Conservation (phyloP, 2,113 vertebrate species). For the Emydura subglobosa region DNA sequence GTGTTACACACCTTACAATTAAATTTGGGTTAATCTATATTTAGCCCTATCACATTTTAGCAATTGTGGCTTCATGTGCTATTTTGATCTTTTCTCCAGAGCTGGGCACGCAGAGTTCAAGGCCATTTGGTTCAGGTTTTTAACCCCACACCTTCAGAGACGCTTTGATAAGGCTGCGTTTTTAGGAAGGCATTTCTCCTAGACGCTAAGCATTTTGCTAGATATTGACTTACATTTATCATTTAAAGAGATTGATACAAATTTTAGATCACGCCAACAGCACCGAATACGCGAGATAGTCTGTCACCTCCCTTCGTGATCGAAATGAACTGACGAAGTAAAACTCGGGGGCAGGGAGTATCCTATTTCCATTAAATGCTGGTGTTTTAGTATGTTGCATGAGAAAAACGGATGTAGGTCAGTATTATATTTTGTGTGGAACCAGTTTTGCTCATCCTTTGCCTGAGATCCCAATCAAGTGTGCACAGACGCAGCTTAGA, state of each 20-base stretch:
- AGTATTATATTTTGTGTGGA: slow-evolving; percentile 16
- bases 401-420: slow-evolving; percentile 24
- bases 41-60: slow-evolving; percentile 77
- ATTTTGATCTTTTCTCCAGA: slow-evolving; percentile 80
- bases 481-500: neutral
- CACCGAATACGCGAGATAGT: neutral
- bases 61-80: slow-evolving; percentile 79
- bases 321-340: neutral
- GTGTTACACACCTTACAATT: slow-evolving; percentile 70
- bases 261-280: neutral
- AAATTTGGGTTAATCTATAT: slow-evolving; percentile 78
- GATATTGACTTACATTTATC: slow-evolving; percentile 42
- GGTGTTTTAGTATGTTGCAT: neutral
- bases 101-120: slow-evolving; percentile 74
- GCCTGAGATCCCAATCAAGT: neutral
- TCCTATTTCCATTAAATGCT: neutral
- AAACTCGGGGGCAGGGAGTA: neutral
- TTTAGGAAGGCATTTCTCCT: slow-evolving; percentile 74
- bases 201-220: slow-evolving; percentile 38
- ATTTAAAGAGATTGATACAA: slow-evolving; percentile 26
- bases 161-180: slow-evolving; percentile 77
- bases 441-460: neutral
- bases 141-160: slow-evolving; percentile 73
- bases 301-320: neutral
- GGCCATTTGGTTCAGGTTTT: slow-evolving; percentile 77